Evolutionary conservation across 2,113 vertebrate genomes (phyloP), one percentile per base, ranked within the genome.

Genomic region (Otocyon megalotis): DNA sequence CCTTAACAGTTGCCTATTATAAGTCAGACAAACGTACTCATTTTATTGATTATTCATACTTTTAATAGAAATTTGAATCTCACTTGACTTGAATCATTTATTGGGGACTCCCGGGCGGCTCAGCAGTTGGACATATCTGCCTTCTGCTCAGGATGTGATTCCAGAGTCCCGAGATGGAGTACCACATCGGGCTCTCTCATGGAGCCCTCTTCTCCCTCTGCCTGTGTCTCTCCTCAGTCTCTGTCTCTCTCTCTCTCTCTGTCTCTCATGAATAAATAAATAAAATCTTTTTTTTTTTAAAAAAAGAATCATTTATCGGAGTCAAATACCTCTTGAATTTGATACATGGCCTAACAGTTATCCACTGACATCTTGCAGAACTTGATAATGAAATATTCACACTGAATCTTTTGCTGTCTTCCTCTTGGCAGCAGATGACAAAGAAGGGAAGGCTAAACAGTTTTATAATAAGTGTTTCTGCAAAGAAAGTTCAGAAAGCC

Each of bases 51-150:
- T 88, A 83, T 24, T 20, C 43, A 77, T 87, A 76, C 16, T 81
- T 77, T 26, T n/a, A 63, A 37, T 88, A 80, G 24, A 89, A 43
- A 67, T 80, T 88, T 96, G 15, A 72, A 72, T 88, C 12, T 92
- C 32, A 72, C 19, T 54, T 84, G 11, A 4, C 15, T 88, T 65
- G 63, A 50, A 48, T 60, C 48, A 80, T 26, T 63, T 58, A 88
- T 17, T 84, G 62, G 15, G 43, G 43, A 43, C 43, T 7, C 43
- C 43, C 43, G 0, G 43, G 43, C 8, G 43, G 43, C 43, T 43
- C 7, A 43, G 43, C 43, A 43, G 43, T 43, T 43, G 43, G 43
- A 7, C 43, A 43, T 43, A 43, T 43, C 43, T 43, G 43, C 43
- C 43, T 43, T 43, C 43, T 43, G 43, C 43, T 43, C 43, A 43